These are phyloP conservation scores for Actinernus sp. DNA, from an alignment of 92 coral and sea anemone species.

Conservation along the genomic window DNA sequence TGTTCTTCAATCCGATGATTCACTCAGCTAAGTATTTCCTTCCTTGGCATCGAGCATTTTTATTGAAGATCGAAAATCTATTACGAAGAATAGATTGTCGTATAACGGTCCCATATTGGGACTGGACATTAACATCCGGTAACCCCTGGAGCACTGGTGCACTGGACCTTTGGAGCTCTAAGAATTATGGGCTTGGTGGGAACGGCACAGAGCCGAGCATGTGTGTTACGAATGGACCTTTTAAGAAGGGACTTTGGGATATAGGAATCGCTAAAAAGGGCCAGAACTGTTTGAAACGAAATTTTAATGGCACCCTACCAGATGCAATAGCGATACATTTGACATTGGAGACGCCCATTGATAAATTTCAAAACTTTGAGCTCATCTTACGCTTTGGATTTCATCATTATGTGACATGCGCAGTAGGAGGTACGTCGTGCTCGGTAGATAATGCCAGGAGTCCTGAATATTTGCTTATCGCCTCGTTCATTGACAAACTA, in stretches of 20 bases:
- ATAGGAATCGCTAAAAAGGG: slow-evolving; percentile 7
- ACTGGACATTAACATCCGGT: slow-evolving; percentile 68
- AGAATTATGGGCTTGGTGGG: slow-evolving; percentile 66
- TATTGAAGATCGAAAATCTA: slow-evolving; percentile 66
- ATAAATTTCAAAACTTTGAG: slow-evolving; percentile 40
- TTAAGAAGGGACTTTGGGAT: slow-evolving; percentile 39
- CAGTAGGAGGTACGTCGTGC: slow-evolving; percentile 48
- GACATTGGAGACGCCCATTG: slow-evolving; percentile 4
- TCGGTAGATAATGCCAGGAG: slow-evolving; percentile 17
- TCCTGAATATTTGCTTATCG: slow-evolving; percentile 36
- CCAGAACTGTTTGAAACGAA: slow-evolving; percentile 22
- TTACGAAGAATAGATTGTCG: slow-evolving; percentile 65
- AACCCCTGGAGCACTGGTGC: slow-evolving; percentile 29
- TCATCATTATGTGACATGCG: slow-evolving; percentile 41
- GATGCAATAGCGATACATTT: neutral
- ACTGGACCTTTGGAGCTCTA: slow-evolving; percentile 44
- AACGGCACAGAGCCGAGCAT: slow-evolving; percentile 34
- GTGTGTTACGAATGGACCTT: slow-evolving; percentile 64
- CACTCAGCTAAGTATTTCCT: slow-evolving; percentile 45
- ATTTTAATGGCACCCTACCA: slow-evolving; percentile 19
- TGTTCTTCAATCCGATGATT: slow-evolving; percentile 10
- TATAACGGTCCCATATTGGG: slow-evolving; percentile 77
- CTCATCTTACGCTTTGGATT: slow-evolving; percentile 14
- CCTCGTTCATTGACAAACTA: slow-evolving; percentile 45
- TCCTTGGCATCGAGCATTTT: slow-evolving; percentile 80